phyloP scores from a whole-genome alignment of 2,797 vertebrate species.

The Gymnopithys bicolor region DNA sequence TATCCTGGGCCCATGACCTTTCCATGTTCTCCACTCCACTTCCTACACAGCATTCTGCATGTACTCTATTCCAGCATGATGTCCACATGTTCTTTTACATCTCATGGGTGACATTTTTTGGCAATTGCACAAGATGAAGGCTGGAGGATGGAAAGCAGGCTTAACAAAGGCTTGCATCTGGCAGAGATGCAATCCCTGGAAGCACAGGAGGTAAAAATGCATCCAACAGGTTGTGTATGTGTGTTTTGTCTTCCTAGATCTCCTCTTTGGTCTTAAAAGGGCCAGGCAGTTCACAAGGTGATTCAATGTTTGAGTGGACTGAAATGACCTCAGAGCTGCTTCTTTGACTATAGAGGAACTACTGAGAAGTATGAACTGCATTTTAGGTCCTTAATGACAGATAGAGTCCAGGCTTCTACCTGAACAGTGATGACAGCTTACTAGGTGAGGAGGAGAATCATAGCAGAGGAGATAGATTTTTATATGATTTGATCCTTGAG shows the following conservation, averaged over 20 bases:
- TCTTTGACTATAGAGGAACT: neutral
- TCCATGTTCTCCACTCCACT: neutral
- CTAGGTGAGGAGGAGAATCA: neutral
- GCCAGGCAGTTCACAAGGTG: neutral
- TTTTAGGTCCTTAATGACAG: neutral
- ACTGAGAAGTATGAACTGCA: neutral
- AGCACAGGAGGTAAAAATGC: neutral
- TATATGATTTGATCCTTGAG: neutral
- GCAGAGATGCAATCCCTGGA: neutral
- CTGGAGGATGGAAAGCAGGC: neutral
- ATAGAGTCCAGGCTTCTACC: neutral
- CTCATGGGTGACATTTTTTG: neutral
- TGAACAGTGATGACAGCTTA: neutral
- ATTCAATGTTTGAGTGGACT: neutral
- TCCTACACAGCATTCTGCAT: neutral
- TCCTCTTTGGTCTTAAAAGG: neutral
- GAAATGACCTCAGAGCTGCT: neutral
- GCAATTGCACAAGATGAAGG: fast-evolving
- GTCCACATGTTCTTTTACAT: neutral
- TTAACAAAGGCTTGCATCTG: neutral
- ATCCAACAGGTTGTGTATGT: neutral
- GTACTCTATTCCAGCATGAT: fast-evolving
- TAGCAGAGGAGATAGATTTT: neutral
- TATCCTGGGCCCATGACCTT: neutral
- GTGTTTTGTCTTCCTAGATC: neutral